Percentiles rank a stretch among this genome's conserved stretches.
Conservation (phyloP, 2,888 invertebrate genomes). For the Stenolophus ochropezus region DNA sequence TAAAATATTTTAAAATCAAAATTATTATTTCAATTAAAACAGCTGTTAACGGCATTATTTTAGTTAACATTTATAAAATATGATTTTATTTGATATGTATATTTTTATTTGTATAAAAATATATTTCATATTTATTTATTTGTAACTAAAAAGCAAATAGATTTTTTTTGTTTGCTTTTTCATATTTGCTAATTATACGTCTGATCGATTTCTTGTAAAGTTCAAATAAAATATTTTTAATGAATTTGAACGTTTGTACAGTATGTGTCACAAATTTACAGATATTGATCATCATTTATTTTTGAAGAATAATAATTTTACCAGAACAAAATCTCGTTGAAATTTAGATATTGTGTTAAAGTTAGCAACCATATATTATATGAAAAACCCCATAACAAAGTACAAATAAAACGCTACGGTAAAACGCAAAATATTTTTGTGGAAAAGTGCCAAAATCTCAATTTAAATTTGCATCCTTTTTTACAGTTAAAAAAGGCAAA, state of each 20-base stretch:
- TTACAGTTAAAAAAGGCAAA: constrained; percentile 17
- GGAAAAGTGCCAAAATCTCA: constrained; percentile 35
- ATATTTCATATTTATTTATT: background rate
- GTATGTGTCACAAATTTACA: too few species aligned
- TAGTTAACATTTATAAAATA: background rate
- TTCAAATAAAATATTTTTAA: too few species aligned
- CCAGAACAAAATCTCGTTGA: background rate
- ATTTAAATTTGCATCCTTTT: constrained; percentile 46
- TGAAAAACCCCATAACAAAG: constrained; percentile 4
- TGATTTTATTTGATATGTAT: background rate
- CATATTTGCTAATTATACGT: too few species aligned
- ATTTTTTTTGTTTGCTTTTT: background rate
- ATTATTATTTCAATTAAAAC: background rate
- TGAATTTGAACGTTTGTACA: too few species aligned
- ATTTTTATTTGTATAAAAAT: background rate
- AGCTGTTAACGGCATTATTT: background rate
- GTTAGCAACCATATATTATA: background rate
- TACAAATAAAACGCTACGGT: constrained; percentile 10
- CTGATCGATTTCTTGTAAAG: too few species aligned
- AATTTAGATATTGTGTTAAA: background rate
- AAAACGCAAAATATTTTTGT: constrained; percentile 27
- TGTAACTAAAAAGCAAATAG: background rate
- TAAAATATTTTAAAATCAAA: too few species aligned
- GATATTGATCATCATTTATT: background rate
- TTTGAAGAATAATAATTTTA: background rate